Evolutionary conservation across 1,140 invertebrate species (phyloP), one percentile per base, ranked within the genome.

Genomic region (Trachymyrmex septentrionalis): DNA sequence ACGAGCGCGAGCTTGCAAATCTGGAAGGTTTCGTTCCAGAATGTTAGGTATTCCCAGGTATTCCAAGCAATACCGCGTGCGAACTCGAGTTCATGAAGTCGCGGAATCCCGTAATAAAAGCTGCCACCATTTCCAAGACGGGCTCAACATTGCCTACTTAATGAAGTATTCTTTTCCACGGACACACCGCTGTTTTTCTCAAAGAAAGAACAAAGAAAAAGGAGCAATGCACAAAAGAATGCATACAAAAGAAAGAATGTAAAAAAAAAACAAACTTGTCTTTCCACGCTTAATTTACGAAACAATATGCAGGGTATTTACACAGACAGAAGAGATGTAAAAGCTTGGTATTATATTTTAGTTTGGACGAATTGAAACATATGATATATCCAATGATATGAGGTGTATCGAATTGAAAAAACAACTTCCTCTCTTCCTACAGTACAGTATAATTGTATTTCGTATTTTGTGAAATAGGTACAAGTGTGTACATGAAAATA

Each of bases 61-160:
- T 81, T 81, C 50, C 48, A 81, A 81, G 63, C 77, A 69, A 69
- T 81, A 81, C 30, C 64, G 30, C 66, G n/a, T 24, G n/a, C 77
- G 63, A 80, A 34, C 63, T 67, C n/a, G 44, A 14, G 64, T 27
- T 69, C 77, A 81, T 81, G 64, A 81, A 81, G 48, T 77, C 57
- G 64, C 63, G 64, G 77, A 71, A 81, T 80, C 63, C 48, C 7
- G 44, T 66, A 78, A 80, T 80, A 80, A 80, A 80, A 80, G 77
- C 77, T 55, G 48, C 30, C 64, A 21, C 30, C 21, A 81, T 81
- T 81, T 55, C 30, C 64, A 44, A 69, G 64, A 69, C n/a, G n/a
- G 50, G n/a, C 50, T 30, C 48, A 69, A 55, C 48, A n/a, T 81
- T 69, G 77, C 9, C 48, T 71, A 71, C 64, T 12, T 55, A 66